Evolutionary conservation across 92 coral and sea anemone species (phyloP).

Genomic region (Anthopleura xanthogrammica): DNA sequence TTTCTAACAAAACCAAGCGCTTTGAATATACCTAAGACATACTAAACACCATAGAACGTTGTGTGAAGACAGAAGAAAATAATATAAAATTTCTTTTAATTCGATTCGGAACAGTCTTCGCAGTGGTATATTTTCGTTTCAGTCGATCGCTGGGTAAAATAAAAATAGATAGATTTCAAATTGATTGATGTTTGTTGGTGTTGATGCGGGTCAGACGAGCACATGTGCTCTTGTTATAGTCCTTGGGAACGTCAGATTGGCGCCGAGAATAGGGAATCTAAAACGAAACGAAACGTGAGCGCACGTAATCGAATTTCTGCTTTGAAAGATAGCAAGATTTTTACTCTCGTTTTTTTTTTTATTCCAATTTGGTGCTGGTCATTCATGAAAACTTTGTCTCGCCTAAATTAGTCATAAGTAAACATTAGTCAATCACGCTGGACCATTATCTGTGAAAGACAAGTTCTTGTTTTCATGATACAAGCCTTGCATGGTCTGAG

Average conservation of each 20-base stretch:
- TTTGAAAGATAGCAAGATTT: neutral
- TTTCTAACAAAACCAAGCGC: neutral
- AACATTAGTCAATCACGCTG: conserved; percentile 4
- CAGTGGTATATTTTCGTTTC: neutral
- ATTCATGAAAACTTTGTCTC: neutral
- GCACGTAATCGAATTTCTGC: conserved; percentile 1
- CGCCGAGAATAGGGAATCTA: neutral
- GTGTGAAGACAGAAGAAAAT: no score
- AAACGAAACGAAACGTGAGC: conserved; percentile 1
- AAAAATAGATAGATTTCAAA: neutral
- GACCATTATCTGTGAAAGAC: neutral
- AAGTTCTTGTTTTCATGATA: neutral
- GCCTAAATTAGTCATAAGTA: neutral
- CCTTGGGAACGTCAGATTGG: neutral
- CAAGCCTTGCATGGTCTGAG: neutral
- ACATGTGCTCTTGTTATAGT: neutral
- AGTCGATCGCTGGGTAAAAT: neutral
- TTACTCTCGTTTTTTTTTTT: neutral
- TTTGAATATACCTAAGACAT: neutral
- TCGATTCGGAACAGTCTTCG: neutral
- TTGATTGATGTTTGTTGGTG: neutral
- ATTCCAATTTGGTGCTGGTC: neutral
- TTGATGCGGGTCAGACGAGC: conserved; percentile 1
- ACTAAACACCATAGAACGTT: no score
- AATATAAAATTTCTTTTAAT: neutral